phyloP scores from a whole-genome alignment of 2,797 vertebrate species.

The Phalanger gymnotis region DNA sequence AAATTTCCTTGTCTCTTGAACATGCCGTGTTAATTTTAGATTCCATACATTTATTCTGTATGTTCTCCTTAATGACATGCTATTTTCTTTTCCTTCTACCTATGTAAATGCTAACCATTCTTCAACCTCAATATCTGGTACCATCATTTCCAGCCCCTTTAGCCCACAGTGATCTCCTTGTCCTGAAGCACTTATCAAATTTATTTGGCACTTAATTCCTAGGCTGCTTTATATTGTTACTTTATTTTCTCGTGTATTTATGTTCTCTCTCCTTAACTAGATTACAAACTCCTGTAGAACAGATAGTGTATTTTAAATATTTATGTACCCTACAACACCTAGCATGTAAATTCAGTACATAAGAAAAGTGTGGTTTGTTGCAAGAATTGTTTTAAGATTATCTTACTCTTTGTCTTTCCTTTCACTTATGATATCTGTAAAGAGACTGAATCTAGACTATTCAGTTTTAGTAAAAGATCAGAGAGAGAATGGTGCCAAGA shows the following conservation, averaged over 20 bases:
- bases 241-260: neutral
- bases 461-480: neutral
- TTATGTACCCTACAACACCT: neutral
- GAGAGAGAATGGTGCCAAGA: neutral
- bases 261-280: neutral
- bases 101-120: neutral
- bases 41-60: neutral
- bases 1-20: neutral
- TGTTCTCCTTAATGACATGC: neutral
- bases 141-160: neutral
- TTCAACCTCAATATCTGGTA: neutral
- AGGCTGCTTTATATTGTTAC: neutral
- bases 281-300: neutral
- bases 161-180: neutral
- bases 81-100: neutral
- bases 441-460: neutral
- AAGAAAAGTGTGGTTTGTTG: neutral
- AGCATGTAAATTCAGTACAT: neutral
- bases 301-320: neutral
- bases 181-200: neutral
- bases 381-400: neutral
- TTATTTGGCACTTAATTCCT: neutral
- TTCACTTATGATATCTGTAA: neutral
- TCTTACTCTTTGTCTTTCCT: neutral
- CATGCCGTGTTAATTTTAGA: neutral